Conservation (phyloP, 2,797 vertebrate species). For the Characodon lateralis region DNA sequence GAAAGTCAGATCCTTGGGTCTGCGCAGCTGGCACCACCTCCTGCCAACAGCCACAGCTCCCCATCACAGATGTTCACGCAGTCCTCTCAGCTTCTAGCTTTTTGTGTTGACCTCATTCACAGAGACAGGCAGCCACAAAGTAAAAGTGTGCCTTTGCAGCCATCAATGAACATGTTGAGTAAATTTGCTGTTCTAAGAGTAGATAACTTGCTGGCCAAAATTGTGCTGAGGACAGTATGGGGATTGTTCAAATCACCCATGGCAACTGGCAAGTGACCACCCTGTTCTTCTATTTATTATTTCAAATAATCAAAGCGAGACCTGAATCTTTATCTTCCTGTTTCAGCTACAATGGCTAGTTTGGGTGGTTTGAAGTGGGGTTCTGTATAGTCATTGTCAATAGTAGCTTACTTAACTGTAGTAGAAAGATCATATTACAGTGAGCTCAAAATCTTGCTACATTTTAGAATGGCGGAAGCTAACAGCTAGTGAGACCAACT, state of each 20-base stretch:
- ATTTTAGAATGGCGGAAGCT: no score
- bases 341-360: no score
- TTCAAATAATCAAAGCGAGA: no score
- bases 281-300: background rate
- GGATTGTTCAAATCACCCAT: background rate
- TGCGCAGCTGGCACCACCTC: conserved; percentile 65
- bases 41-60: conserved; percentile 64
- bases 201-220: background rate
- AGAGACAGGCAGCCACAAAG: background rate
- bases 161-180: background rate
- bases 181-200: background rate
- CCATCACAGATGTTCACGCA: conserved; percentile 75
- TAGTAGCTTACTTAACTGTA: background rate
- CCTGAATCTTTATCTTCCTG: no score
- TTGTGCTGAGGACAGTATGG: background rate
- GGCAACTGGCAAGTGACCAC: background rate
- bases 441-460: no score
- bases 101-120: conserved; percentile 54
- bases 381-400: background rate
- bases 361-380: background rate
- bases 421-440: no score
- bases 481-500: no score
- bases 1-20: conserved; percentile 64
- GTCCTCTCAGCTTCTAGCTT: conserved; percentile 28
- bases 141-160: background rate